These are phyloP conservation scores for Pangasius macronema DNA, from an alignment of 2,797 vertebrate species.

Conservation along the genomic window DNA sequence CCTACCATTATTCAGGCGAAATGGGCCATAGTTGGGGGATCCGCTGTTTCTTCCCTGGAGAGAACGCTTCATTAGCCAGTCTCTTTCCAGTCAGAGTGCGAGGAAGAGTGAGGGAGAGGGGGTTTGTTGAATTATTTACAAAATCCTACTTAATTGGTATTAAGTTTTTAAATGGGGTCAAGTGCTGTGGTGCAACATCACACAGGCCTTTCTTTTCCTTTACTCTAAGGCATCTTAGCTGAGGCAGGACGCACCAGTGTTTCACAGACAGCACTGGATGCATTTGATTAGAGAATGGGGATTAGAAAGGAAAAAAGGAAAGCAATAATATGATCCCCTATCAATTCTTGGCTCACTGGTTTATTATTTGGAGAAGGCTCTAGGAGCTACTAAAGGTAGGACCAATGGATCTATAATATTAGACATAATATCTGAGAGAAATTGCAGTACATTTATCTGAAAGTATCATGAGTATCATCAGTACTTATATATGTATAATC, in stretches of 20 bases:
- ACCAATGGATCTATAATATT: background rate
- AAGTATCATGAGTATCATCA: background rate
- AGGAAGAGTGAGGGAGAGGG: constrained; percentile 30
- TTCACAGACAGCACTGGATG: constrained; percentile 41
- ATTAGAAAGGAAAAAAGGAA: constrained; percentile 16
- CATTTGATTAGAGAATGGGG: constrained; percentile 32
- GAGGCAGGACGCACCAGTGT: constrained; percentile 23
- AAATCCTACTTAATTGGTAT: constrained; percentile 82
- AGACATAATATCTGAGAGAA: background rate
- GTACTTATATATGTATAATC: background rate
- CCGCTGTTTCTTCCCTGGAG: constrained; percentile 77
- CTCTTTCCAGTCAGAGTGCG: constrained; percentile 71
- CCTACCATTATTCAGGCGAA: constrained; percentile 50
- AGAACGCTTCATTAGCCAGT: constrained; percentile 81
- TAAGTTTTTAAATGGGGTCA: constrained; percentile 86
- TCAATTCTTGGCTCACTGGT: constrained; percentile 41
- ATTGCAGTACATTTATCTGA: background rate
- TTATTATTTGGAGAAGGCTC: constrained; percentile 56
- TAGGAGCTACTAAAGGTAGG: background rate
- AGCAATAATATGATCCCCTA: constrained; percentile 23
- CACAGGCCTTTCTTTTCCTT: constrained; percentile 65
- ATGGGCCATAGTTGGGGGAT: constrained; percentile 77
- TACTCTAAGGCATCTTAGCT: constrained; percentile 47
- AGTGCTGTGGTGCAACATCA: constrained; percentile 74
- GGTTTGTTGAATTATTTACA: constrained; percentile 79